Conservation (phyloP, 1,140 invertebrate genomes). For the Ladona fulva region DNA sequence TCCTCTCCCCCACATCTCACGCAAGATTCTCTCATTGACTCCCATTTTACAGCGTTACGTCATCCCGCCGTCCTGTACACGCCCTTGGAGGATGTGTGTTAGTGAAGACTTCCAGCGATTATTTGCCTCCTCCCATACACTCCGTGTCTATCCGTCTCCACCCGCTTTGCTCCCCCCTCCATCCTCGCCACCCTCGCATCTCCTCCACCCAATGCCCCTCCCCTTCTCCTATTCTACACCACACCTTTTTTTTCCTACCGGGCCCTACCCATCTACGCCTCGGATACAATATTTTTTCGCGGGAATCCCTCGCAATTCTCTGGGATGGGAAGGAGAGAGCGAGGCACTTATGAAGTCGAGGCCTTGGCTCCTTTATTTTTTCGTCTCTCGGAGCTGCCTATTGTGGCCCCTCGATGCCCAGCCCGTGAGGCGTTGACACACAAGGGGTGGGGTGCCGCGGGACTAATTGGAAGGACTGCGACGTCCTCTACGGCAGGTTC, state of each 20-base stretch:
- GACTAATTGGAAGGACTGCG: no score
- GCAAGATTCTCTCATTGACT: not conserved
- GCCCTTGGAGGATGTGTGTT: not conserved
- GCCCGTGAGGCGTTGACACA: no score
- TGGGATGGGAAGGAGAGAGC: no score
- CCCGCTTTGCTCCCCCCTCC: not conserved
- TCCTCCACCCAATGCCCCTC: not conserved
- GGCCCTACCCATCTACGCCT: not conserved
- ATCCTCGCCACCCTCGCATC: not conserved
- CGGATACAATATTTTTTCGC: not conserved
- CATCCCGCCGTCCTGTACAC: not conserved
- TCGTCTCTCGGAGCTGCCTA: no score
- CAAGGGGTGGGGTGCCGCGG: no score
- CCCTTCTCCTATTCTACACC: not conserved
- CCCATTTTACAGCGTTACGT: constrained; percentile 3
- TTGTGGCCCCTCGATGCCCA: no score
- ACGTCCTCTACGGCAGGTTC: no score
- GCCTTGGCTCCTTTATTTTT: no score
- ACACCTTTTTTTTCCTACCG: not conserved
- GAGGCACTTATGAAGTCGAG: no score
- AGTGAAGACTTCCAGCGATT: not conserved
- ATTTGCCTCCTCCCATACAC: not conserved
- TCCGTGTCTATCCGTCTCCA: not conserved
- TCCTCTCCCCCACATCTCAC: not conserved
- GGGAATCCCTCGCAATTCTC: not conserved